phyloP scores from a whole-genome alignment of 2,113 vertebrate genomes.

The Ptychochromis oligacanthus region DNA sequence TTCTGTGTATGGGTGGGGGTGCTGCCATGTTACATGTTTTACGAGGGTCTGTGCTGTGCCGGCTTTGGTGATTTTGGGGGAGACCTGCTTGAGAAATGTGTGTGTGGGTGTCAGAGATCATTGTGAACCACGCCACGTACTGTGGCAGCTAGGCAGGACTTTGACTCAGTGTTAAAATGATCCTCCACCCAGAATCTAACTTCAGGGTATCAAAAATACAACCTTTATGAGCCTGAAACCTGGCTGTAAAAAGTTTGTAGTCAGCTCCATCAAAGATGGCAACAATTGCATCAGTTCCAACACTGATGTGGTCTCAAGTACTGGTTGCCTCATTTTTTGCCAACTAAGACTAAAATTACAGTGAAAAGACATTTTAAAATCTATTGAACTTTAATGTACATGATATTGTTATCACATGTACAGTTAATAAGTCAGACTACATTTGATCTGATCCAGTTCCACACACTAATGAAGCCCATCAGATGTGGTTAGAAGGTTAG shows the following conservation, averaged over 20 bases:
- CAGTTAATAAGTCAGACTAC: neutral
- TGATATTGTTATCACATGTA: neutral
- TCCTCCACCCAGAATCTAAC: neutral
- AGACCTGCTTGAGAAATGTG: neutral
- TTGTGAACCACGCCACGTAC: conserved; percentile 40
- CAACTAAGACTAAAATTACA: neutral
- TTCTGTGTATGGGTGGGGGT: conserved; percentile 1
- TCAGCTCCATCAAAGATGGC: accelerated
- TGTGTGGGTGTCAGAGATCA: conserved; percentile 1
- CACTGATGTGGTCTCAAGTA: neutral
- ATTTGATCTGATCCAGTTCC: neutral
- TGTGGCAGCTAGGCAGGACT: conserved; percentile 32
- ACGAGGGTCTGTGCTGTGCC: conserved; percentile 30
- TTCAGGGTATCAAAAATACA: neutral
- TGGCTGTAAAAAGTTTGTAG: neutral
- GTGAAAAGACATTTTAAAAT: neutral
- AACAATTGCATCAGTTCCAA: accelerated
- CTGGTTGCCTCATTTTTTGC: neutral
- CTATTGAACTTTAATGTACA: too few species aligned
- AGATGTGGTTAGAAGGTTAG: neutral
- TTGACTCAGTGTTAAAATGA: neutral
- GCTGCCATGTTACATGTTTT: conserved; percentile 38
- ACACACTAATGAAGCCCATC: neutral
- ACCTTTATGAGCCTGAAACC: neutral
- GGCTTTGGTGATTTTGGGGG: neutral